These are phyloP conservation scores for Monoplex corrugatus DNA, from an alignment of 2,888 invertebrate genomes.

Conservation along the genomic window DNA sequence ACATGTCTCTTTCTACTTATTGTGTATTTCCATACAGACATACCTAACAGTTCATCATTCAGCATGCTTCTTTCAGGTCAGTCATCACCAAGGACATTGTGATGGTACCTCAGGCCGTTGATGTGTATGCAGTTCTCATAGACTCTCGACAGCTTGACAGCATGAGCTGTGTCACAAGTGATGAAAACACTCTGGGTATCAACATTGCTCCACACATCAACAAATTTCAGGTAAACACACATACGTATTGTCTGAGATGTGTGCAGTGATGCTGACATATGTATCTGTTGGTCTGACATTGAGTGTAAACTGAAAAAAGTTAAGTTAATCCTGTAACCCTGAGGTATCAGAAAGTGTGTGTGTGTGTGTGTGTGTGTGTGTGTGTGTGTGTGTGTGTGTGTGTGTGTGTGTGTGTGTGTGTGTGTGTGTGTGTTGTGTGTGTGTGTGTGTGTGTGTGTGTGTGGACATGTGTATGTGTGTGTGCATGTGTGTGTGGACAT, in stretches of 20 bases:
- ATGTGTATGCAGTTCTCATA: conserved; percentile 73
- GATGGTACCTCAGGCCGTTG: conserved; percentile 70
- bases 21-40: background rate
- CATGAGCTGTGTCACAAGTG: conserved; percentile 68
- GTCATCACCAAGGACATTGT: conserved; percentile 59
- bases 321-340: too few relatives aligned
- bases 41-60: background rate
- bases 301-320: too few relatives aligned
- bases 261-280: too few relatives aligned
- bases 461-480: background rate
- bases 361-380: too few relatives aligned
- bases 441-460: conserved; percentile 15
- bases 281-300: too few relatives aligned
- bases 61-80: conserved; percentile 9
- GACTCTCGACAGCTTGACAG: conserved; percentile 70
- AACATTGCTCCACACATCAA: conserved; percentile 76
- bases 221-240: conserved; percentile 73
- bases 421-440: background rate
- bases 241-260: background rate
- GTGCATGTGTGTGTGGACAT: background rate
- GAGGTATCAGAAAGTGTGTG: too few relatives aligned
- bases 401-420: too few relatives aligned
- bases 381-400: too few relatives aligned
- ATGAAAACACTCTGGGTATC: conserved; percentile 72
- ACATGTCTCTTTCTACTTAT: background rate